Evolutionary conservation across 1,140 invertebrate species (phyloP), one percentile per base, ranked within the genome.

Genomic region (Nephila pilipes): DNA sequence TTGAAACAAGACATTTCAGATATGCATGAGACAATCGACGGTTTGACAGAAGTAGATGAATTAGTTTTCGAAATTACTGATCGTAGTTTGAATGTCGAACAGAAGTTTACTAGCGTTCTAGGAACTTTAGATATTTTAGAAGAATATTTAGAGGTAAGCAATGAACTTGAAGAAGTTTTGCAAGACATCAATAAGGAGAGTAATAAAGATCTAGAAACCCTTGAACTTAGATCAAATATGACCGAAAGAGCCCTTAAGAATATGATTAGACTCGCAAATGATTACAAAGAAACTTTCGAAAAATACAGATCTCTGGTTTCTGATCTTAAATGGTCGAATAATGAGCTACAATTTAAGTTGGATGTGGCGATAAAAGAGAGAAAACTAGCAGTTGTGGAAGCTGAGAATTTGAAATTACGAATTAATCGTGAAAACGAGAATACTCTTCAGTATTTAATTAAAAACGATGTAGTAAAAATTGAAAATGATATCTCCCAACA

Each of bases 81-180:
- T 18, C 16, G 16, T 18, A 75, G 29, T 16, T 36, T 75, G 69
- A 14, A 16, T 14, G 16, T 32, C 5, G 69, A 75, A 32, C 69
- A 36, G 5, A 75, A 32, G 18, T 32, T 75, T 29, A 29, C 16
- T 5, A 18, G 3, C 36, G 10, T 32, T 29, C 25, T 75, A 12
- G 29, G 32, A 18, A 75, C 29, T 36, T 36, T 75, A 18, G 16
- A 32, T 1, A 32, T 75, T 18, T 32, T 75, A 29, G 69, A 75
- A 75, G 69, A 75, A 4, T 75, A 32, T 14, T 32, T 32, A 75
- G 69, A 75, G 6, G 69, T 75, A 36, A 36, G 69, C 32, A 36
- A 32, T 75, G 69, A 75, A 75, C 29, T 75, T 32, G 69, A 75
- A 75, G 69, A 75, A 75, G 32, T 75, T 75, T 29, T 75, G 2